Evolutionary conservation across 2,888 invertebrate species (phyloP).

Genomic region (Sisyra nigra): DNA sequence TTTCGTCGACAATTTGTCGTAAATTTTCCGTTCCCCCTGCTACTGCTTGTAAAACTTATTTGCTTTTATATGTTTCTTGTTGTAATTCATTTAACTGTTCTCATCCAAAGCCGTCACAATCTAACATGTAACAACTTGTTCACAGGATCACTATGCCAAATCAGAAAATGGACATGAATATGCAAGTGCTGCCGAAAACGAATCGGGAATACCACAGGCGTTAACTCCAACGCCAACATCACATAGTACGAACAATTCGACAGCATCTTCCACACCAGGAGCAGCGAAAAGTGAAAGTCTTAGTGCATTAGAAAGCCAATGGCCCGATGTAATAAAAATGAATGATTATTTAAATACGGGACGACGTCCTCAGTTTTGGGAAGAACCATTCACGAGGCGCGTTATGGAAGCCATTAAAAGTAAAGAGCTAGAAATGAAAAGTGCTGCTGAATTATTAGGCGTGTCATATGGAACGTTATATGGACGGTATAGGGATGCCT

Average conservation of each 20-base stretch:
- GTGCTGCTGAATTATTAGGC: constrained; percentile 75
- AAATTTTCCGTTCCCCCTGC: too few relatives aligned
- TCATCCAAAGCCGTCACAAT: too few relatives aligned
- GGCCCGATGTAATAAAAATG: constrained; percentile 64
- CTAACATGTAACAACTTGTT: not conserved
- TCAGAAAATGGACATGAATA: constrained; percentile 7
- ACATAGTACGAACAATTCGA: constrained; percentile 3
- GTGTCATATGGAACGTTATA: constrained; percentile 85
- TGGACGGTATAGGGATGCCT: constrained; percentile 76
- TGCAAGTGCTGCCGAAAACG: not conserved
- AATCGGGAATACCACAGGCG: constrained; percentile 8
- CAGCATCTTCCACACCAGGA: constrained; percentile 10
- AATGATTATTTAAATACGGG: constrained; percentile 77
- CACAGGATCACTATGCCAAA: constrained; percentile 5
- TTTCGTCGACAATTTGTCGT: too few relatives aligned
- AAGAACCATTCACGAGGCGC: constrained; percentile 74
- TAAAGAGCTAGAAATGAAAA: constrained; percentile 87
- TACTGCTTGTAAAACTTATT: too few relatives aligned
- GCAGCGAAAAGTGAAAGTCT: constrained; percentile 19
- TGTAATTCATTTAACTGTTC: too few relatives aligned
- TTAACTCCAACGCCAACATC: constrained; percentile 3
- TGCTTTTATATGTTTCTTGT: too few relatives aligned
- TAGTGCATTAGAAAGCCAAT: constrained; percentile 26
- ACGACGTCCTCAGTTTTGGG: constrained; percentile 82
- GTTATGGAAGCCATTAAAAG: constrained; percentile 82